These are phyloP conservation scores for Microcebus jonahi DNA, from an alignment of 2,113 vertebrate genomes.

Conservation along the genomic window DNA sequence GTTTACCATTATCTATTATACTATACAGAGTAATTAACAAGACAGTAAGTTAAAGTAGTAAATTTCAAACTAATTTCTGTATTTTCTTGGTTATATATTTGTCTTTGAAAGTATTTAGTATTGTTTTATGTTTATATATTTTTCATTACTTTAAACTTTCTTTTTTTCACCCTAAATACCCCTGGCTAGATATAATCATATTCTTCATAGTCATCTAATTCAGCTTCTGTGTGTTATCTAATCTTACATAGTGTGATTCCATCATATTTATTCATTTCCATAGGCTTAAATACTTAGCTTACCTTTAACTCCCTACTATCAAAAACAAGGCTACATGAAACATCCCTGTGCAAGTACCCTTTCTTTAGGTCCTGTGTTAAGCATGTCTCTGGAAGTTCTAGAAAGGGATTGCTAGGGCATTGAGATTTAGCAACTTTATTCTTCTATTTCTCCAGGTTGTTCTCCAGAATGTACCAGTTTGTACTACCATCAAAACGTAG, in stretches of 20 bases:
- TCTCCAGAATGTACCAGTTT: background rate
- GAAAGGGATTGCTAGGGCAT: background rate
- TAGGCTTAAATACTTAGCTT: background rate
- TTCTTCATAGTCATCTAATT: background rate
- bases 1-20: background rate
- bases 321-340: background rate
- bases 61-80: background rate
- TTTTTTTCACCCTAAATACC: background rate
- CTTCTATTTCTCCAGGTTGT: background rate
- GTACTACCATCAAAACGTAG: background rate
- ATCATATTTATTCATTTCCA: background rate
- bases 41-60: background rate
- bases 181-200: background rate
- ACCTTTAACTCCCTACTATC: background rate
- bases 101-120: background rate
- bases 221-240: background rate
- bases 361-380: background rate
- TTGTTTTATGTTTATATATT: background rate
- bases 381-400: background rate
- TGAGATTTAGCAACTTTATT: background rate
- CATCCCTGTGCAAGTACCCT: background rate
- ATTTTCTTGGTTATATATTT: background rate
- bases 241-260: background rate
- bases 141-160: background rate
- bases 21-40: background rate